Evolutionary conservation across 2,113 vertebrate genomes (phyloP).

Genomic region (Urocitellus parryii): DNA sequence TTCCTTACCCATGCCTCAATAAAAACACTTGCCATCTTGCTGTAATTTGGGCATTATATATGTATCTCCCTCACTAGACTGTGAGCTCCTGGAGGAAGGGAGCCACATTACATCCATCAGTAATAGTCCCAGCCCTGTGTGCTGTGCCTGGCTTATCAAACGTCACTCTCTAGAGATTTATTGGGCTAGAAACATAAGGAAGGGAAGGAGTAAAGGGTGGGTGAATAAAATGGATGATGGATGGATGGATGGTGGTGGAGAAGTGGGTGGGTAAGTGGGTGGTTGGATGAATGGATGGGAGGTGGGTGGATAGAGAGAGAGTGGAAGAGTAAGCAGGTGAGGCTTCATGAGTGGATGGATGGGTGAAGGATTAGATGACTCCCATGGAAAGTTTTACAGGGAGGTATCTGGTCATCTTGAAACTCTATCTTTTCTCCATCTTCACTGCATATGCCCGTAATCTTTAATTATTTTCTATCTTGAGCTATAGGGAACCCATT

Average conservation of each 20-base stretch:
- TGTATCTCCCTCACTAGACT: neutral
- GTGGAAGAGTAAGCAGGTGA: neutral
- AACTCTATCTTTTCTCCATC: neutral
- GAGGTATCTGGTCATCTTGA: neutral
- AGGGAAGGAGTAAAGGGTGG: neutral
- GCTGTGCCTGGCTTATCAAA: neutral
- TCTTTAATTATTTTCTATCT: constrained; percentile 16
- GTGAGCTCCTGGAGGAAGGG: neutral
- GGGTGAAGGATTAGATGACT: neutral
- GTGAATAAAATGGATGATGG: neutral
- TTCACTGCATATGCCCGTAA: neutral
- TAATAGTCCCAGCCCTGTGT: neutral
- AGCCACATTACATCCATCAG: neutral
- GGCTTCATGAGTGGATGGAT: neutral
- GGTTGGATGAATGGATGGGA: accelerated
- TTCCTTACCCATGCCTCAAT: neutral
- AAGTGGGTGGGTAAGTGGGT: neutral
- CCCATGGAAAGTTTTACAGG: neutral
- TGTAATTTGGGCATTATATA: neutral
- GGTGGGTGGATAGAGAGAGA: accelerated
- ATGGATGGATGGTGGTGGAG: neutral
- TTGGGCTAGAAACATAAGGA: neutral
- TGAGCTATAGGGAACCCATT: neutral
- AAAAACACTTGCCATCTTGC: neutral
- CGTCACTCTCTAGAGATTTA: neutral